Conservation (phyloP, 2,797 vertebrate species). For the Amniataba percoides region DNA sequence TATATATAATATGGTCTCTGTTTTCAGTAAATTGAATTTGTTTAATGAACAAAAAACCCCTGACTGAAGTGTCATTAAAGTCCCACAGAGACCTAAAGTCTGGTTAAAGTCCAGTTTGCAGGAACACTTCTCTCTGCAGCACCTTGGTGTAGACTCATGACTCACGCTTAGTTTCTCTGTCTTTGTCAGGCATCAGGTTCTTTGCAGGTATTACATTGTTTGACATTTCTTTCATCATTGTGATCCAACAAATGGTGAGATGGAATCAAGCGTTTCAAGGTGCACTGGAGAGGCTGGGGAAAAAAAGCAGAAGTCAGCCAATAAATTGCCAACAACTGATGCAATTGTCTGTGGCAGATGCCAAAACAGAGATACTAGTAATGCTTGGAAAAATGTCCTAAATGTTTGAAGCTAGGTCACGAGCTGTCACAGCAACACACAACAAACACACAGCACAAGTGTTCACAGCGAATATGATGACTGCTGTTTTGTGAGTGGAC, state of each 20-base stretch:
- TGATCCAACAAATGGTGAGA: too few relatives aligned
- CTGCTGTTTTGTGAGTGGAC: conserved; percentile 1
- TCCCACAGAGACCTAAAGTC: neutral
- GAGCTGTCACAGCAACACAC: neutral
- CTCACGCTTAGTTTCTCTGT: neutral
- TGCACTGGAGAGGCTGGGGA: neutral
- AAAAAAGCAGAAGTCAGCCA: neutral
- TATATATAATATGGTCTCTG: conserved; percentile 14
- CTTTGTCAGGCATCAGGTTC: neutral
- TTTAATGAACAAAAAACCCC: neutral
- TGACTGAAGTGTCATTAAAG: neutral
- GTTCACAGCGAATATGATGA: neutral
- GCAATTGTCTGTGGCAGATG: neutral
- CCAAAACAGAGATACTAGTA: neutral
- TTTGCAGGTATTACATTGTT: neutral
- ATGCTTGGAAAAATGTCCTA: neutral
- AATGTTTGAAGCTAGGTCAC: neutral
- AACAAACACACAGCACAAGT: neutral
- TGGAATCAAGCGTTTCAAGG: neutral
- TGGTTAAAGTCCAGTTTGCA: neutral
- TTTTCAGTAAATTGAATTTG: neutral
- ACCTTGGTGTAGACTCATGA: neutral
- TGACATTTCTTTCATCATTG: neutral
- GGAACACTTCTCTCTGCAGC: neutral
- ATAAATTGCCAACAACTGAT: neutral